Base-by-base conservation (phyloP, 2,113 vertebrate genomes). In the Eolophus roseicapilla region DNA sequence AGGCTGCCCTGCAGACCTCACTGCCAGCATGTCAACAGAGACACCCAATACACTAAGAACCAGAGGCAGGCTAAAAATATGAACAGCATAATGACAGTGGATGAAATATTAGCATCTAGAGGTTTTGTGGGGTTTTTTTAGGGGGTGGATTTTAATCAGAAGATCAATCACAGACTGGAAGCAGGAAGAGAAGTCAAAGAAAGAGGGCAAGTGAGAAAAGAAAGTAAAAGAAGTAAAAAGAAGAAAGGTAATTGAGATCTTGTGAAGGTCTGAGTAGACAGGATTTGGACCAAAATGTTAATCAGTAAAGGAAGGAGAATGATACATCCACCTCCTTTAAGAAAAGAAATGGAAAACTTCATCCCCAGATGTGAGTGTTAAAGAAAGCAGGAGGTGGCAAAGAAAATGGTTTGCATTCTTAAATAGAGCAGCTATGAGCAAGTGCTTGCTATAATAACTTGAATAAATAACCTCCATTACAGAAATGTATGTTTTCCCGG, bases 391-490 rank as follows among this genome's bases (percentile, higher is more conserved):
- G 31, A 84, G 11, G 19, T 67, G n/a, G 49, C 33, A 85, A 81
- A 71, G 53, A 88, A 90, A 92, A 68, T 57, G 19, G 25, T 88
- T 68, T 94, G 39, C 23, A 43, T 91, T 90, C 86, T 88, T 93
- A 94, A 82, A 83, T 37, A 74, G 53, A 91, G 47, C 73, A 92
- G 46, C 82, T 91, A 50, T 62, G 28, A 97, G 37, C 9, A 87
- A 92, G 37, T 78, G 39, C 33, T 90, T 92, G 37, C 64, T 90
- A 35, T 78, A 94, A 87, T 91, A 94, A 92, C 24, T 69, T 85
- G 86, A 93, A 95, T 88, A 95, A 97, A 96, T 93, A 93, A 90
- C 52, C 17, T 64, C 57, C 46, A 86, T 94, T 97, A 90, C 20
- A 83, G 59, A 91, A 92, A 95, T 75, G 6, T 90, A 83, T 87